Percentiles rank a stretch among this genome's conserved stretches.
Conservation (phyloP, 2,888 invertebrate species). For the Coleophora flavipennella region DNA sequence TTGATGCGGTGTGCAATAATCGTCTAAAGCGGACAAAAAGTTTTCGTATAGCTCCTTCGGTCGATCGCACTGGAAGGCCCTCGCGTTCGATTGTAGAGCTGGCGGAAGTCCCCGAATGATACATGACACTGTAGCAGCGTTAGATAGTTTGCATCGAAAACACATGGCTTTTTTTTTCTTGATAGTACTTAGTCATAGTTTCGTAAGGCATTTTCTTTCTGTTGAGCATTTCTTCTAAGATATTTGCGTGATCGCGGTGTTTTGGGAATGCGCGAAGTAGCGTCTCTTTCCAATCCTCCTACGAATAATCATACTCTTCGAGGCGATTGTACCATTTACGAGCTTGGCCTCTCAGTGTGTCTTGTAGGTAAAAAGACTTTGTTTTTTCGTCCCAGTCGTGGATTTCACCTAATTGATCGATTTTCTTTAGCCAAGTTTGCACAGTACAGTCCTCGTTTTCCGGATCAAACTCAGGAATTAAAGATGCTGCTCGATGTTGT, state of each 20-base stretch:
- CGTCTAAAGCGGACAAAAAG: conserved; percentile 18
- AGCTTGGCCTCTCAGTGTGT: conserved; percentile 20
- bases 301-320: conserved; percentile 19
- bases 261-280: conserved; percentile 19
- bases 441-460: background rate
- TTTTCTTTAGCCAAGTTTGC: background rate
- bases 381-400: conserved; percentile 8
- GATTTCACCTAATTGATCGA: no score
- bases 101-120: conserved; percentile 18
- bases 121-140: conserved; percentile 17
- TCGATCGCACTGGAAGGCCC: conserved; percentile 18
- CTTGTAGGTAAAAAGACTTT: conserved; percentile 18
- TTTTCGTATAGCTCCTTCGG: conserved; percentile 19
- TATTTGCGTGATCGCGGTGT: conserved; percentile 16
- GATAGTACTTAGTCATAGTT: conserved; percentile 24
- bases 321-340: conserved; percentile 18
- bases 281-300: conserved; percentile 22
- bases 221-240: conserved; percentile 18
- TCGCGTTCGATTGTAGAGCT: conserved; percentile 18
- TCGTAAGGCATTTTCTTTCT: conserved; percentile 16
- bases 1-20: conserved; percentile 11
- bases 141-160: conserved; percentile 19
- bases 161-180: conserved; percentile 24
- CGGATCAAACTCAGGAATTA: background rate
- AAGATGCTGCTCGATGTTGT: conserved; percentile 7